phyloP scores from a whole-genome alignment of 2,888 invertebrate genomes.

The Heliconius aoede region DNA sequence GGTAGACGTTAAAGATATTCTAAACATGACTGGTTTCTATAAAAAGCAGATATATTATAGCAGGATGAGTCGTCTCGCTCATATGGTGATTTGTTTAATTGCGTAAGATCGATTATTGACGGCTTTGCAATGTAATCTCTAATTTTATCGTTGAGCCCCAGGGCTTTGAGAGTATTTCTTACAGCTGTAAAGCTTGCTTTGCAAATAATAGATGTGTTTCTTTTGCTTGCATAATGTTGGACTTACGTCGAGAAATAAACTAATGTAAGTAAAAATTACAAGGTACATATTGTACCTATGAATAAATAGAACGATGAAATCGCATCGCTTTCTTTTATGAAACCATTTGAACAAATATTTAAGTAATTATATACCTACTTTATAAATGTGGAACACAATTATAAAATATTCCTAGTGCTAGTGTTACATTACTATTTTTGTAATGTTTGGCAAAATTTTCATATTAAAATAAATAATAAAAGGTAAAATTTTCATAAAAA shows the following conservation, averaged over 20 bases:
- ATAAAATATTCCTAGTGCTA: background rate
- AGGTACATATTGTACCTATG: background rate
- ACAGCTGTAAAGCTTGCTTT: conserved; percentile 12
- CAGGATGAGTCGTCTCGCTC: conserved; percentile 56
- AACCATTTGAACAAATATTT: conserved; percentile 8
- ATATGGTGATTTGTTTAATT: conserved; percentile 67
- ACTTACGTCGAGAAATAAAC: background rate
- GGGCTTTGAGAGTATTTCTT: conserved; percentile 38
- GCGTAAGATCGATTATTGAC: conserved; percentile 69
- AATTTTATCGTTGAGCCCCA: conserved; percentile 41
- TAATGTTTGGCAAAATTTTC: background rate
- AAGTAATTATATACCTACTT: background rate
- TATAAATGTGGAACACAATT: background rate
- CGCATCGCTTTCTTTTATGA: background rate
- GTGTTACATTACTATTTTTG: background rate
- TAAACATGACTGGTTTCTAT: conserved; percentile 64
- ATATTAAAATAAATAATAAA: too few species aligned
- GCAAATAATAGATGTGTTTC: background rate
- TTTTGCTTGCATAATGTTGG: background rate
- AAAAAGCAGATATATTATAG: conserved; percentile 72
- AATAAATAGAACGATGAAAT: conserved; percentile 4
- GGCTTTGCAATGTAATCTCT: conserved; percentile 58
- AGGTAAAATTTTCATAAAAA: too few species aligned
- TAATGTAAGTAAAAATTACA: background rate
- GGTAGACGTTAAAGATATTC: conserved; percentile 52